A percentile compares a stretch with the other conserved stretches of the same genome.
Conservation (phyloP, 2,888 invertebrate genomes). For the Empis stercorea region DNA sequence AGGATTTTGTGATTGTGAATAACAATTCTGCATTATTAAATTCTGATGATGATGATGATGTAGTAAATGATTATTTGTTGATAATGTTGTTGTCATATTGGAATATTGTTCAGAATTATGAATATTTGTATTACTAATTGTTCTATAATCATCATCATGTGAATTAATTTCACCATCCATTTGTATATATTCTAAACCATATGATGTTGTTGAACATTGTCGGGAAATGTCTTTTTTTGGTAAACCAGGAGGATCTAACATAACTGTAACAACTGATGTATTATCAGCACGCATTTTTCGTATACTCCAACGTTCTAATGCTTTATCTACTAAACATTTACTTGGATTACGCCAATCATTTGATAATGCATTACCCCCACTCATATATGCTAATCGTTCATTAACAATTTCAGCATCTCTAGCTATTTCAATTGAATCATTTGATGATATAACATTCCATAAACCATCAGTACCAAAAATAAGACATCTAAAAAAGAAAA, state of each 20-base stretch:
- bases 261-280: constrained; percentile 79
- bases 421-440: constrained; percentile 72
- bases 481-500: constrained; percentile 51
- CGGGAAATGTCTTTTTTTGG: constrained; percentile 37
- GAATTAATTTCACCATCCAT: constrained; percentile 15
- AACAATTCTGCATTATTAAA: too few relatives aligned
- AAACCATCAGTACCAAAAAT: constrained; percentile 94
- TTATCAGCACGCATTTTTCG: constrained; percentile 90
- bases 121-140: constrained; percentile 10
- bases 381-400: constrained; percentile 41
- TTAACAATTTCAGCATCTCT: constrained; percentile 70
- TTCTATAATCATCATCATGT: constrained; percentile 6
- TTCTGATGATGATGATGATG: too few relatives aligned
- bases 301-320: constrained; percentile 68
- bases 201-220: constrained; percentile 18
- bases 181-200: constrained; percentile 19
- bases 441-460: constrained; percentile 87
- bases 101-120: constrained; percentile 24
- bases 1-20: too few relatives aligned
- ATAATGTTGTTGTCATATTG: too few relatives aligned
- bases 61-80: too few relatives aligned
- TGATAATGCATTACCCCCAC: constrained; percentile 18
- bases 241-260: constrained; percentile 81
- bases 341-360: constrained; percentile 77
- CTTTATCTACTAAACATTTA: constrained; percentile 72